A percentile compares a stretch with the other conserved stretches of the same genome.
Conservation (phyloP, 2,888 invertebrate genomes). For the Hybos culiciformis region DNA sequence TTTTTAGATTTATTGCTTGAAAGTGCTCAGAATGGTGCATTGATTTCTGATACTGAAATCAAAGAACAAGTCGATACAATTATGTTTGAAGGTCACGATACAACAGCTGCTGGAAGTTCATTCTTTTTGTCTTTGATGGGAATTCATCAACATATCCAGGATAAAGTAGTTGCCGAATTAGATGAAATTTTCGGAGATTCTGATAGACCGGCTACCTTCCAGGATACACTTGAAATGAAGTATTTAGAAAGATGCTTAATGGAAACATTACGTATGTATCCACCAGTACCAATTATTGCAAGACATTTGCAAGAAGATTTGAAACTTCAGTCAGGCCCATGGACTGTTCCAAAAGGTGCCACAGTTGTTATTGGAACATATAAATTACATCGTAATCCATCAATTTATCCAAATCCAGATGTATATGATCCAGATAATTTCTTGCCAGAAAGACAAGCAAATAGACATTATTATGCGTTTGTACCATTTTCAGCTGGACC, state of each 20-base stretch:
- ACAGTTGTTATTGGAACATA: slow-evolving; percentile 53
- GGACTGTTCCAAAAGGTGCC: slow-evolving; percentile 53
- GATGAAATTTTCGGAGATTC: slow-evolving; percentile 63
- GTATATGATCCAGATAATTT: slow-evolving; percentile 76
- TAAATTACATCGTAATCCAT: slow-evolving; percentile 54
- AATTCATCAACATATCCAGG: slow-evolving; percentile 55
- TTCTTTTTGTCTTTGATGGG: slow-evolving; percentile 69
- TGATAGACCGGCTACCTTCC: slow-evolving; percentile 61
- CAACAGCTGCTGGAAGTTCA: slow-evolving; percentile 68
- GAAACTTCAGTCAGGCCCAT: slow-evolving; percentile 51
- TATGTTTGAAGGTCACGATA: slow-evolving; percentile 79
- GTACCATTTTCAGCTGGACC: slow-evolving; percentile 75
- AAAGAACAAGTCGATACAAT: slow-evolving; percentile 75
- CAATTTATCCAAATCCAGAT: slow-evolving; percentile 62
- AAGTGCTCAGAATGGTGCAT: slow-evolving; percentile 56
- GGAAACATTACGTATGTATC: slow-evolving; percentile 67
- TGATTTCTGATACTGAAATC: slow-evolving; percentile 61
- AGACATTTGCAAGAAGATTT: slow-evolving; percentile 58
- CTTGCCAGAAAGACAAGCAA: slow-evolving; percentile 61
- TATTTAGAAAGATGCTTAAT: slow-evolving; percentile 67
- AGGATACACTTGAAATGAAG: slow-evolving; percentile 76
- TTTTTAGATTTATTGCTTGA: slow-evolving; percentile 78
- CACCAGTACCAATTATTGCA: slow-evolving; percentile 65
- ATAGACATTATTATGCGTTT: slow-evolving; percentile 67
- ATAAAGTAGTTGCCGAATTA: slow-evolving; percentile 57